Base-by-base conservation (phyloP, 2,113 vertebrate species). In the Oreotrochilus melanogaster region DNA sequence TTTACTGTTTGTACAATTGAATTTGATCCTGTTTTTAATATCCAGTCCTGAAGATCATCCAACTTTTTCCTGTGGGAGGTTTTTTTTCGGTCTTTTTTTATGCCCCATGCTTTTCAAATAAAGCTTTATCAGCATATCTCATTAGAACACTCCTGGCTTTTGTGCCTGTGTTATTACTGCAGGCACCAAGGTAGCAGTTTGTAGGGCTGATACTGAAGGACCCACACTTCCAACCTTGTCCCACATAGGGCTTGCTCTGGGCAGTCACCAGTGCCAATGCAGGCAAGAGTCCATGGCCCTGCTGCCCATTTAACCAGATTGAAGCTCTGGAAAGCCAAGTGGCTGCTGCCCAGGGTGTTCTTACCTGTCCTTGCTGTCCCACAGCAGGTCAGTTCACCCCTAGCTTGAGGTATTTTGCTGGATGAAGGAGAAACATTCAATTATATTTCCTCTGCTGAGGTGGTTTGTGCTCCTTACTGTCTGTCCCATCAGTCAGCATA, bases 21-120 rank as follows among this genome's bases (percentile, higher is more conserved):
- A 83, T 94, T 92, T 79, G 58, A 76, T 88, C 57, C 28, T 89
- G 5, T 82, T 83, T 89, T 74, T 76, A 61, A 79, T 87, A 89
- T 56, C 22, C 11, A 85, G 30, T 72, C n/a, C n/a, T 79, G 71
- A 94, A 79, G 74, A 50, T 61, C 39, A 65, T 92, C 66, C 62
- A 65, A 22, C 13, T 88, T n/a, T 82, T 94, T 69, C 22, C 54
- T 94, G 11, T 82, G 74, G 58, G 74, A 42, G 9, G 61, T 39
- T 70, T 70, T 88, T 73, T 86, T 79, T 69, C 31, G 23, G 1
- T 70, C 8, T 23, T 61, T 28, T 27, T 89, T 82, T 75, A 48
- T 73, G 76, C 47, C 21, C 9, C 18, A 17, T 73, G n/a, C 78
- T 75, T 94, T 87, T 71, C 78, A 86, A 14, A 18, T 65, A 72